These are phyloP conservation scores for Balearica regulorum DNA, from an alignment of 2,797 vertebrate genomes.

Conservation along the genomic window DNA sequence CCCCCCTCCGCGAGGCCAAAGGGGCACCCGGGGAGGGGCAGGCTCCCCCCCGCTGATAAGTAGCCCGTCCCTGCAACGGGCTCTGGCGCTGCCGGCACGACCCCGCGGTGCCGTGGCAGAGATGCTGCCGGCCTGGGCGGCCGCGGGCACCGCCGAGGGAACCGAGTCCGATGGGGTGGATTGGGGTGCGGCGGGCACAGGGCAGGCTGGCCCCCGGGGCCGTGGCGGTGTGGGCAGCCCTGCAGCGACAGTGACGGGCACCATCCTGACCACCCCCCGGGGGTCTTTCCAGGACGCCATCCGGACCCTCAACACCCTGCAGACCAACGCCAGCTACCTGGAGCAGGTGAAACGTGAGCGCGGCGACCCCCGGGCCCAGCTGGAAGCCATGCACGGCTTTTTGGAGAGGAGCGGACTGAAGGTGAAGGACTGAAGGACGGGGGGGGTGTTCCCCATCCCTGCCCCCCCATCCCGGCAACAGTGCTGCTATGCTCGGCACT, in stretches of 20 bases:
- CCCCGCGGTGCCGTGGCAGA: neutral
- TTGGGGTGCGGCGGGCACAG: fast-evolving
- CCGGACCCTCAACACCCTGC: conserved; percentile 89
- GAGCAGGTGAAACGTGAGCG: conserved; percentile 84
- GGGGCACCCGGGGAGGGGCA: neutral
- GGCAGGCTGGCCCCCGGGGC: neutral
- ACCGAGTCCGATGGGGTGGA: neutral
- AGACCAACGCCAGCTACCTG: conserved; percentile 89
- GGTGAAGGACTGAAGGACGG: too few species aligned
- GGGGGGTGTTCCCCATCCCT: neutral
- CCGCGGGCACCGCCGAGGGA: fast-evolving
- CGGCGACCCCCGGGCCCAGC: conserved; percentile 77
- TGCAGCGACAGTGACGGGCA: fast-evolving
- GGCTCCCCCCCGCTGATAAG: neutral
- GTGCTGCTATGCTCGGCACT: fast-evolving
- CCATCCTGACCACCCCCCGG: neutral
- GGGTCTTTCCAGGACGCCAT: conserved; percentile 82
- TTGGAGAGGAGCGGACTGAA: conserved; percentile 82
- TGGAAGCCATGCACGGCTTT: conserved; percentile 85
- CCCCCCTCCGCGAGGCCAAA: neutral
- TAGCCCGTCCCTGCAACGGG: neutral
- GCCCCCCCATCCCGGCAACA: fast-evolving
- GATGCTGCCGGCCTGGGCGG: neutral
- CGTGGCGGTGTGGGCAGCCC: fast-evolving
- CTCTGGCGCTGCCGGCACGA: neutral